Conservation (phyloP, 1,140 invertebrate genomes). For the Micrasema longulum region DNA sequence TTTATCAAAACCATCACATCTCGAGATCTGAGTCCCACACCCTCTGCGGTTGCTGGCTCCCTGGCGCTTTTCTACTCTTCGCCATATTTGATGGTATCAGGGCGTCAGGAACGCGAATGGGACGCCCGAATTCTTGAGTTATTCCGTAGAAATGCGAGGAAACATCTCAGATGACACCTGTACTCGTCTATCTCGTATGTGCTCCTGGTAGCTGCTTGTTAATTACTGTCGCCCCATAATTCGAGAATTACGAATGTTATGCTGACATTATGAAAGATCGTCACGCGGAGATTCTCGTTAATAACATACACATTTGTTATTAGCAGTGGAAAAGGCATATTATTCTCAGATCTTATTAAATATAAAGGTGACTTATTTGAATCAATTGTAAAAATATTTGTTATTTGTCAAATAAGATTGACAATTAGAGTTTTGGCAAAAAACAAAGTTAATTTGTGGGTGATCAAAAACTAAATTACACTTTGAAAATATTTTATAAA, state of each 20-base stretch:
- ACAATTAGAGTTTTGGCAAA: no score
- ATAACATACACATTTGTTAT: constrained; percentile 13
- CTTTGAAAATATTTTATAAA: no score
- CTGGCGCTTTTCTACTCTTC: constrained; percentile 15
- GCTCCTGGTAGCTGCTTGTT: constrained; percentile 36
- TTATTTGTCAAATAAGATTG: no score
- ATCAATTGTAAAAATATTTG: no score
- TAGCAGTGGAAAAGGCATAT: constrained; percentile 16
- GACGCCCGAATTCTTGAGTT: constrained; percentile 31
- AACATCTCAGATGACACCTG: constrained; percentile 38
- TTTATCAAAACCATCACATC: constrained; percentile 42
- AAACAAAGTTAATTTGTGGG: no score
- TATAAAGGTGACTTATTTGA: no score
- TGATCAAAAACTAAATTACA: no score
- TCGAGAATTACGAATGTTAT: constrained; percentile 39
- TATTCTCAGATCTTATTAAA: background rate
- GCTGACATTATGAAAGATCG: constrained; percentile 38
- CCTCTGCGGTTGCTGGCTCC: constrained; percentile 17
- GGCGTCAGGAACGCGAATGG: constrained; percentile 37
- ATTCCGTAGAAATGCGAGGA: constrained; percentile 35
- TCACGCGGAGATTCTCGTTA: constrained; percentile 8
- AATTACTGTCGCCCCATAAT: constrained; percentile 41
- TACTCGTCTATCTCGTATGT: constrained; percentile 25
- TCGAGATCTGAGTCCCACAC: constrained; percentile 34
- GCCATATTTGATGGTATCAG: constrained; percentile 39